Evolutionary conservation across 2,888 invertebrate species (phyloP), one percentile per base, ranked within the genome.

Genomic region (Girardia tigrina): DNA sequence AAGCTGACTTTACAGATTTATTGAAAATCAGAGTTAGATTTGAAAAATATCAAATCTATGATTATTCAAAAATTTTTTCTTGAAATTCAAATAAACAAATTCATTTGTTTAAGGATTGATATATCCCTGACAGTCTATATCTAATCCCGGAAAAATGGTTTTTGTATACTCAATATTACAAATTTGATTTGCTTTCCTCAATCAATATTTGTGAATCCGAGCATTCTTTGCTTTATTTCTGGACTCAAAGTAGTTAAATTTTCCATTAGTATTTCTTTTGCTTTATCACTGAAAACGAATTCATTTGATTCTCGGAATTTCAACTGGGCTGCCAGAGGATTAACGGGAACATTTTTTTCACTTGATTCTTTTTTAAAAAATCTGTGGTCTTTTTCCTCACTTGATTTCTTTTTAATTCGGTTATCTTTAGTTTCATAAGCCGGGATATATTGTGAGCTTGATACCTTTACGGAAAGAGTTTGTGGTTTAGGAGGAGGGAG

Each of bases 211-310:
- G 56, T 56, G n/a, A 56, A 56, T 12, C 56, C 56, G 2, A 56
- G 56, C 56, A 56, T 56, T n/a, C 56, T 4, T 16, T 56, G 56
- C n/a, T n/a, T 56, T 23, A 56, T 56, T 56, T 56, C 56, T 56
- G 56, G 56, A n/a, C 56, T 56, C 4, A 56, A 20, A 6, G 56
- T 20, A 2, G 56, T 56, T 23, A 56, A 23, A n/a, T 56, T 56
- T 56, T 56, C 56, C 56, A 56, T 56, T 56, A 56, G 23, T 8
- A 56, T 56, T 16, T 56, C 56, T 56, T 56, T 56, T 12, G 56
- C 56, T 56, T 56, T 56, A n/a, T 56, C 56, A 56, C 56, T 56
- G 56, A 56, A 56, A 20, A 56, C 56, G 56, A 56, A 56, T 8
- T 56, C 56, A 56, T 56, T 56, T 8, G 56, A 56, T 8, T n/a